Base-by-base conservation (phyloP, 2,113 vertebrate genomes). In the Phyllostomus discolor region DNA sequence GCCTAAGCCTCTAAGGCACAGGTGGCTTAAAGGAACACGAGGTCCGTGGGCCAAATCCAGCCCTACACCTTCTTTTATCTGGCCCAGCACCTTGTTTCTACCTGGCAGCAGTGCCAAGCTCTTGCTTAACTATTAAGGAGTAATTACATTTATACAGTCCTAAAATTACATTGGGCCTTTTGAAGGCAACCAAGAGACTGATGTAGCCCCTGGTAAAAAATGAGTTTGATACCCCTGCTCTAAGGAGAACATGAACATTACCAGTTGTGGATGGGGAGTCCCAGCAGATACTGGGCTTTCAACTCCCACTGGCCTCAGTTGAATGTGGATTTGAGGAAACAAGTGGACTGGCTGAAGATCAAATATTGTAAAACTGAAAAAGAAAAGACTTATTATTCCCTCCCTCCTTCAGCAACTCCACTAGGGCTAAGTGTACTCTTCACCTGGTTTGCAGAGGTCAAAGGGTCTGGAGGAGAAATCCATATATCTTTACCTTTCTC, bases 401-500 rank as follows among this genome's bases (percentile, higher is more conserved):
- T 57, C n/a, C 50, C 66, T 50, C 38, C 59, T 19, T 35, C 35
- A 7, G 26, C 46, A 81, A 38, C 67, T 81, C 59, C 1, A 0
- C 35, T 38, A 9, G 35, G 41, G 41, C 28, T 67, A 88, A 93
- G 54, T 54, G 16, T 48, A 50, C 54, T 96, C 96, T 81, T 59
- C 38, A 43, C 59, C 78, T 95, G 43, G 28, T 70, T 88, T 87
- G 15, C 70, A 90, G 75, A 94, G 78, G 70, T 69, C 90, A 96
- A 93, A 85, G 43, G 7, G 31, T 72, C 79, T 52, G 15, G 15
- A 93, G 90, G 73, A 96, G 88, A 93, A 88, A 85, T 81, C 57
- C 72, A 81, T 75, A 84, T 88, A 70, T 76, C 96, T 91, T 93
- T 88, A 54, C 73, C 75, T 95, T 93, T 81, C 92, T 95, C 87